A percentile compares a stretch with the other conserved stretches of the same genome.
Evolutionary conservation across 2,888 invertebrate species (phyloP).

Genomic region (Perizoma affinitatum): DNA sequence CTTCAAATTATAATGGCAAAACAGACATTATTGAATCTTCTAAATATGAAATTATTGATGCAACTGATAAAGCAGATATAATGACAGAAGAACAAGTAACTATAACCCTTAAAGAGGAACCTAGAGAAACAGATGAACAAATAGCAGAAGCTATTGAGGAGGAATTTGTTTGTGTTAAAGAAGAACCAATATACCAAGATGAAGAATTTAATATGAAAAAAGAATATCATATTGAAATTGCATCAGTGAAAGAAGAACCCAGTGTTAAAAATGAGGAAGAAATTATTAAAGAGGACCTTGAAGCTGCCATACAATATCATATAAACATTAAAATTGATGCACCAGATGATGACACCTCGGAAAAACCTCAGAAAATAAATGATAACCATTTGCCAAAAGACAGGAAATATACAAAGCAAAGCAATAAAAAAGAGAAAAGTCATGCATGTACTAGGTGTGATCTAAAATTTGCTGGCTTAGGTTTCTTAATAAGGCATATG

Average conservation of each 20-base stretch:
- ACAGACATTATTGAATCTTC: not conserved
- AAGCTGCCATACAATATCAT: conserved; percentile 1
- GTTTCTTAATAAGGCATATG: conserved; percentile 12
- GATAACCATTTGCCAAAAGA: conserved; percentile 4
- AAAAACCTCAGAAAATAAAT: too few species aligned
- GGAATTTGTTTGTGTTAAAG: conserved; percentile 9
- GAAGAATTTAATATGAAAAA: not conserved
- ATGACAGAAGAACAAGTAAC: not conserved
- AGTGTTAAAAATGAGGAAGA: not conserved
- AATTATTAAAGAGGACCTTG: not conserved
- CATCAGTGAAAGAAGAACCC: not conserved
- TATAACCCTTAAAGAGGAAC: conserved; percentile 5
- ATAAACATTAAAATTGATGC: not conserved
- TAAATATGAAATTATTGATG: not conserved
- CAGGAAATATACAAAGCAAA: not conserved
- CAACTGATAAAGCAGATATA: not conserved
- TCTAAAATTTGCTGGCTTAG: conserved; percentile 4
- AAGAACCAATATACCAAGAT: conserved; percentile 2
- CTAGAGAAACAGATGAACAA: conserved; percentile 5
- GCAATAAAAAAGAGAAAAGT: not conserved
- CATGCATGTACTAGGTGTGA: conserved; percentile 11
- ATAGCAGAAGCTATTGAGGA: conserved; percentile 2
- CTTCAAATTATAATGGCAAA: not conserved
- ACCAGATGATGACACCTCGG: not conserved
- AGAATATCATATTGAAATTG: not conserved